phyloP scores from a whole-genome alignment of 2,888 invertebrate species.

The Monopis laevigella region DNA sequence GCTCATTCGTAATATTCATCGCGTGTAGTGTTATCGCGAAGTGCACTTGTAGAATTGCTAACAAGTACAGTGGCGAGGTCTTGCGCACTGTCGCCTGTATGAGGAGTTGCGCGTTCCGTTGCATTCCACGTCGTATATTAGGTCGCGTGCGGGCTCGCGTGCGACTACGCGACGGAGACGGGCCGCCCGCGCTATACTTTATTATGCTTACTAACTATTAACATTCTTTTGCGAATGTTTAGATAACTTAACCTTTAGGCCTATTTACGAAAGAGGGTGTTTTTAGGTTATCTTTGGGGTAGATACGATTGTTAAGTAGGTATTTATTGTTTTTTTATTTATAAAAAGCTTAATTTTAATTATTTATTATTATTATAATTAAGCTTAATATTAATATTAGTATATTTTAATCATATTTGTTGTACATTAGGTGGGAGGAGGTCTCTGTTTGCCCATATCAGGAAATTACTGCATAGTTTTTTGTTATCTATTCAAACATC shows the following conservation, averaged over 20 bases:
- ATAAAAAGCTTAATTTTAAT: too few species aligned
- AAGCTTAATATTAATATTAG: too few species aligned
- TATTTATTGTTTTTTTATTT: too few species aligned
- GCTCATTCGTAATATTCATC: conserved; percentile 13
- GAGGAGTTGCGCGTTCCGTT: conserved; percentile 15
- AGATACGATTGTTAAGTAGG: too few species aligned
- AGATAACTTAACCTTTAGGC: conserved; percentile 36
- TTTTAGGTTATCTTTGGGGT: too few species aligned
- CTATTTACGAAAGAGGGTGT: not conserved
- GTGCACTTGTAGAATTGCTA: conserved; percentile 17
- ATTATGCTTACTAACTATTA: conserved; percentile 53
- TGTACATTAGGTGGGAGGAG: too few species aligned
- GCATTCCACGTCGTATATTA: conserved; percentile 14
- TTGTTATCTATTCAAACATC: too few species aligned
- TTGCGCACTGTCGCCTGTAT: conserved; percentile 7
- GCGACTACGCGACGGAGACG: conserved; percentile 30
- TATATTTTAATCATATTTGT: too few species aligned
- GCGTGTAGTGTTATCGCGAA: conserved; percentile 14
- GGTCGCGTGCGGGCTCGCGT: conserved; percentile 33
- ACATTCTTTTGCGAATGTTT: conserved; percentile 61
- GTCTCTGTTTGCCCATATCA: too few species aligned
- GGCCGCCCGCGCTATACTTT: conserved; percentile 38
- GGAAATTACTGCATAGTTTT: too few species aligned
- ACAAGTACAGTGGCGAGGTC: conserved; percentile 15
- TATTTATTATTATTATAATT: too few species aligned